phyloP scores from a whole-genome alignment of 2,797 vertebrate genomes.

The Gorsachius magnificus region DNA sequence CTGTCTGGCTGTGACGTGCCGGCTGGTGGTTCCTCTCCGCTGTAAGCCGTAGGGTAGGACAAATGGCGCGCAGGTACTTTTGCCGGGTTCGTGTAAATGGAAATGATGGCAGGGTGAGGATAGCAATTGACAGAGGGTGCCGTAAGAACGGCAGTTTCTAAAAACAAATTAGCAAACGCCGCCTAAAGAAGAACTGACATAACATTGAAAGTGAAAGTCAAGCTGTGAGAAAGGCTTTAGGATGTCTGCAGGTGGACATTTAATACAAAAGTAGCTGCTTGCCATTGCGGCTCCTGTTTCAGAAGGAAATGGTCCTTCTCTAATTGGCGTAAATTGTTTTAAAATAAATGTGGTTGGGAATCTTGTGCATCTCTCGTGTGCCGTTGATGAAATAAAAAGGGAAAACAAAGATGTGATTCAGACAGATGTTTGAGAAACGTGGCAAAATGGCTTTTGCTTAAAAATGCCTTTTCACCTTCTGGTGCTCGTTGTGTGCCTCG shows the following conservation, averaged over 20 bases:
- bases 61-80: background rate
- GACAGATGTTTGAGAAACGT: background rate
- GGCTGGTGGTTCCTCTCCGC: background rate
- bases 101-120: background rate
- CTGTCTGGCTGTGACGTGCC: background rate
- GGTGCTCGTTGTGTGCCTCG: background rate
- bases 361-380: background rate
- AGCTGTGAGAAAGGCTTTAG: conserved; percentile 53
- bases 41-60: background rate
- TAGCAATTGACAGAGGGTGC: background rate
- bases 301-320: conserved; percentile 55
- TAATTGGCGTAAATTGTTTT: conserved; percentile 56
- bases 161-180: conserved; percentile 44
- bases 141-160: background rate
- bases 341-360: conserved; percentile 37
- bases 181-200: conserved; percentile 19
- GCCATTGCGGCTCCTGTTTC: conserved; percentile 10
- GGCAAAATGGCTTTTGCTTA: conserved; percentile 37
- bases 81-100: background rate
- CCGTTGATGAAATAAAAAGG: conserved; percentile 11
- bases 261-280: conserved; percentile 37
- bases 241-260: conserved; percentile 55
- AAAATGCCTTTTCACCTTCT: background rate
- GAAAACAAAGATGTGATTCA: conserved; percentile 27
- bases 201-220: conserved; percentile 50